Evolutionary conservation across 2,888 invertebrate species (phyloP), one percentile per base, ranked within the genome.

Genomic region (Lordiphosa andalusiaca): DNA sequence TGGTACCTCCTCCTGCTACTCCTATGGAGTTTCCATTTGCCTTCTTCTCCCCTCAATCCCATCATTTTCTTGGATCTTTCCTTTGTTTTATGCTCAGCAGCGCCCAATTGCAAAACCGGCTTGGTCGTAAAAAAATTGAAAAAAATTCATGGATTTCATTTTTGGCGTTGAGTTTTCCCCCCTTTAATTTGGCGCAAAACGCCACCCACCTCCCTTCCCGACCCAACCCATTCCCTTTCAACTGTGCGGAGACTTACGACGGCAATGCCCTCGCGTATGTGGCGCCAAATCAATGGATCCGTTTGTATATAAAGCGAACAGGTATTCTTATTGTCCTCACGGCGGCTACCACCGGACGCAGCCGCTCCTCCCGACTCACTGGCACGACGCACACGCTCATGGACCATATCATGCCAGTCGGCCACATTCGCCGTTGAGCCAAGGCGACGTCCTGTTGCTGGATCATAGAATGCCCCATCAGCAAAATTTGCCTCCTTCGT

Each of bases 241-340:
- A 30, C 48, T 39, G 38, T 41, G 30, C 13, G 30, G 44, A 44
- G 9, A 81, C 88, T 91, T 89, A 96, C 96, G 91, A 95, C 95
- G 57, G 93, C 93, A 85, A 94, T 94, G 59, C 93, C 93, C 85
- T 94, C 95, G 77, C 95, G 92, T 84, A 99, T 96, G 88, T 98
- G 97, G 86, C 95, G 93, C 97, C 98, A 99, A 89, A 99, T 95
- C 75, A 98, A 93, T 72, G 99, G 98, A 91, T 99, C 99, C 19
- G 99, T 98, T 91, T 99, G 98, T 90, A 99, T 96, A 90, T 95
- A 98, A 71, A 99, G 92, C 54, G 97, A 96, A 90, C 98, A 99
- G 57, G 98, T 96, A 90, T 96, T 96, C 78, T 93, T 94, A 87
- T 93, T 94, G 88, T 95, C 93, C 76, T 93, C 94, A 73, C 92